Conservation (phyloP, 2,888 invertebrate genomes). For the Leptinotarsa peninsularis region DNA sequence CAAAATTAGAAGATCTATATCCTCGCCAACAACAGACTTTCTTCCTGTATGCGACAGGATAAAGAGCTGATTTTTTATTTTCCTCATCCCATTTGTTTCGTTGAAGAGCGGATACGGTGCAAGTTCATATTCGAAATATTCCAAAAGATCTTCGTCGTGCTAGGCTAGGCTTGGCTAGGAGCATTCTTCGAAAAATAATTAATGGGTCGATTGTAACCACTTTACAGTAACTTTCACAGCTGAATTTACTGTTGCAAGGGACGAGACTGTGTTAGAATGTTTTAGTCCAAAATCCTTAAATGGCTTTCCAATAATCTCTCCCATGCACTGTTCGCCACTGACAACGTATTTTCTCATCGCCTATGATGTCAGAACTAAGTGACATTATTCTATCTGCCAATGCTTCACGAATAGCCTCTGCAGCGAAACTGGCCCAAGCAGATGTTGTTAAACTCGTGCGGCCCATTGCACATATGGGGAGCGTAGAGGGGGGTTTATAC, state of each 20-base stretch:
- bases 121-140: conserved; percentile 27
- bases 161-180: too few relatives aligned
- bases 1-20: background rate
- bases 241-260: conserved; percentile 19
- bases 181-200: conserved; percentile 35
- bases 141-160: conserved; percentile 10
- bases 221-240: conserved; percentile 14
- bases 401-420: too few relatives aligned
- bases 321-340: conserved; percentile 23
- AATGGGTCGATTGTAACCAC: conserved; percentile 29
- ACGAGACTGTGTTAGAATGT: conserved; percentile 26
- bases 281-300: background rate
- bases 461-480: too few relatives aligned
- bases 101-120: conserved; percentile 28
- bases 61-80: conserved; percentile 29
- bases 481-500: too few relatives aligned
- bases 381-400: conserved; percentile 40
- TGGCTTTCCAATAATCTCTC: background rate
- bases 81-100: conserved; percentile 30
- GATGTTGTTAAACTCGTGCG: too few relatives aligned
- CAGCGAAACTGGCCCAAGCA: too few relatives aligned
- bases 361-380: conserved; percentile 39
- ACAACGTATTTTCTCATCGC: conserved; percentile 21
- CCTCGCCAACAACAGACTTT: background rate
- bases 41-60: background rate